Evolutionary conservation across 2,797 vertebrate species (phyloP).

Genomic region (Tauraco hartlaubi): DNA sequence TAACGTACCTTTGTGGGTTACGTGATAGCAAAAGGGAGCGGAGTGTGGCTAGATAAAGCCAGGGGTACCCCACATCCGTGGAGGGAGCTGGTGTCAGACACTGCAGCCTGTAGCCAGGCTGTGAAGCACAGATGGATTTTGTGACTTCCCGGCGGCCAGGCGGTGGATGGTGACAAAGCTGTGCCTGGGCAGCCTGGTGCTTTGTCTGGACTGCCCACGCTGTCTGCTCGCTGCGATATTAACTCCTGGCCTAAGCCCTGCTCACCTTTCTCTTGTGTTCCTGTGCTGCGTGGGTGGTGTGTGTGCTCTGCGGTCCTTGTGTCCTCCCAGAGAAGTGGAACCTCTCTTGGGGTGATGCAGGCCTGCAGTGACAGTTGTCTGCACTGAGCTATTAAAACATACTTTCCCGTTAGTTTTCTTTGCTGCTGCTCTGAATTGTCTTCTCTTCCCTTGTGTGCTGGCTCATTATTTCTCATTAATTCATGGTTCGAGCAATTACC

Average conservation of each 20-base stretch:
- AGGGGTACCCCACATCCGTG: accelerated
- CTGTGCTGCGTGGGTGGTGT: not conserved
- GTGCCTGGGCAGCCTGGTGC: not conserved
- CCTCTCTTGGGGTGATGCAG: not conserved
- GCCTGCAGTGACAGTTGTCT: not conserved
- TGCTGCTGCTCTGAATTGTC: not conserved
- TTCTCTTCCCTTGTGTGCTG: constrained; percentile 25
- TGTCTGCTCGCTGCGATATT: not conserved
- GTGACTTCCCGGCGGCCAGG: not conserved
- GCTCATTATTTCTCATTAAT: constrained; percentile 56
- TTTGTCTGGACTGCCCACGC: not conserved
- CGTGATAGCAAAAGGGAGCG: not conserved
- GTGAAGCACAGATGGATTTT: not conserved
- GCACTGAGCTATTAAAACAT: not conserved
- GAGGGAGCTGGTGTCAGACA: not conserved
- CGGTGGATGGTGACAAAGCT: not conserved
- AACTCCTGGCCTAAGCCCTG: not conserved
- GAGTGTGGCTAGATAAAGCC: not conserved
- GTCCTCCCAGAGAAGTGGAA: not conserved
- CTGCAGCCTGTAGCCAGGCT: not conserved
- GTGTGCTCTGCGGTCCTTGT: not conserved
- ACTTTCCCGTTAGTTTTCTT: constrained; percentile 19
- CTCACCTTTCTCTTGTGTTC: not conserved
- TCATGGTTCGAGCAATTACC: constrained; percentile 40
- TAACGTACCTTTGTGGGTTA: not conserved